Evolutionary conservation across 2,113 vertebrate species (phyloP).

Genomic region (Hydrochoerus hydrochaeris): DNA sequence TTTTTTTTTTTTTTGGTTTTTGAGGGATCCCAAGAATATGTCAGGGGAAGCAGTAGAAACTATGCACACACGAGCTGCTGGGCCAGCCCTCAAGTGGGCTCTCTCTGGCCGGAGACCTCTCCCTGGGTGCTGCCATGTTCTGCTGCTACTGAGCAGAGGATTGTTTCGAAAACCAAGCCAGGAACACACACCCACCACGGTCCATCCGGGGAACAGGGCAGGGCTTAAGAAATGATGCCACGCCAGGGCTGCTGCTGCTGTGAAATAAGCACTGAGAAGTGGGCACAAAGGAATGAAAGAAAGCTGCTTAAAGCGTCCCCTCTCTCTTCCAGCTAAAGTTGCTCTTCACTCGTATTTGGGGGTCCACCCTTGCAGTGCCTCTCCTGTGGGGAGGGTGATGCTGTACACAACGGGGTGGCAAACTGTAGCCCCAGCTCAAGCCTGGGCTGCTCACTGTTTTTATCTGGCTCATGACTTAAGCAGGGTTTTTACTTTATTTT

Average conservation of each 20-base stretch:
- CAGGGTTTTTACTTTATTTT: background rate
- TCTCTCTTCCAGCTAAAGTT: background rate
- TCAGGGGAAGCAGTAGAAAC: background rate
- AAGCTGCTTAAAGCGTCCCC: background rate
- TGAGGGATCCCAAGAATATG: background rate
- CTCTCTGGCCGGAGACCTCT: background rate
- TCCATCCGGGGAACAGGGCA: background rate
- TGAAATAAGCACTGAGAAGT: background rate
- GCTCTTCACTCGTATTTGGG: too few relatives aligned
- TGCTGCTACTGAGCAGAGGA: background rate
- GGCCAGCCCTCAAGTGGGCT: background rate
- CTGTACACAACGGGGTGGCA: accelerated
- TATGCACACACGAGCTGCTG: too few relatives aligned
- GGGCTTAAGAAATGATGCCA: background rate
- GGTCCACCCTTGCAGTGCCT: background rate
- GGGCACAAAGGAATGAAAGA: background rate
- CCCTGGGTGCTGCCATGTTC: background rate
- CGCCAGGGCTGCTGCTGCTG: background rate
- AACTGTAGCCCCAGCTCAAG: too few relatives aligned
- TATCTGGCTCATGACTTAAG: background rate
- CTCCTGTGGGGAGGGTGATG: background rate
- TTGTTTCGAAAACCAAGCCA: background rate
- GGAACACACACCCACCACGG: background rate
- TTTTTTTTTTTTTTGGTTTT: background rate
- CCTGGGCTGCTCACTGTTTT: background rate